Base-by-base conservation (phyloP, 1,140 invertebrate genomes). In the Drepana arcuata region DNA sequence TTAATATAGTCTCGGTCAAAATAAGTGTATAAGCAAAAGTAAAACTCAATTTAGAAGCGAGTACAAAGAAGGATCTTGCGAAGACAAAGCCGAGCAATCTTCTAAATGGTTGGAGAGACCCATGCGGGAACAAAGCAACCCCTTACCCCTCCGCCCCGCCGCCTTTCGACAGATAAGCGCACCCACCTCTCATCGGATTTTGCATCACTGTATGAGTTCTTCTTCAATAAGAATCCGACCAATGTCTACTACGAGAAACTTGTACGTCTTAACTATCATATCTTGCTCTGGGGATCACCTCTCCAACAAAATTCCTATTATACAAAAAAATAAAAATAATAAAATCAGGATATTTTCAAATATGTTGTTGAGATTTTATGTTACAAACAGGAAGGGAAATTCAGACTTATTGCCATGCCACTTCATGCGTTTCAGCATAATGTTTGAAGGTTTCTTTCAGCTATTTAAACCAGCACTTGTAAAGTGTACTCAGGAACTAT, bases 21-120 rank as follows among this genome's bases (percentile, higher is more conserved):
- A 37, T 23, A 30, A 38, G 25, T 43, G 42, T 49, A n/a, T n/a
- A 51, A 48, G 54, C 50, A 58, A 51, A 51, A 31, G 40, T 46
- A 36, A 57, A 56, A 52, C 29, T 34, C 32, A 58, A 55, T 55
- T 59, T 64, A 47, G 40, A 56, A 51, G 45, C 51, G 34, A 47
- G 41, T 46, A 59, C 41, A 63, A 59, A 63, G 54, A 58, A 67
- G 45, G 66, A 52, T 66, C 43, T 40, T 39, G 44, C 33, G 38
- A 64, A 65, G 59, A 73, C 55, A 77, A 72, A 66, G 55, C 53
- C 53, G 44, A 51, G 59, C 68, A 78, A 78, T 74, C 60, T 68
- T 68, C 64, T 74, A 78, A 78, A 70, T 74, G 70, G 72, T 66
- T 41, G 57, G 55, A 61, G 55, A 66, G 60, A 62, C 43, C 41